Percentiles rank a stretch among this genome's conserved stretches.
Conservation (phyloP, 2,113 vertebrate genomes). For the Morphnarchus princeps region DNA sequence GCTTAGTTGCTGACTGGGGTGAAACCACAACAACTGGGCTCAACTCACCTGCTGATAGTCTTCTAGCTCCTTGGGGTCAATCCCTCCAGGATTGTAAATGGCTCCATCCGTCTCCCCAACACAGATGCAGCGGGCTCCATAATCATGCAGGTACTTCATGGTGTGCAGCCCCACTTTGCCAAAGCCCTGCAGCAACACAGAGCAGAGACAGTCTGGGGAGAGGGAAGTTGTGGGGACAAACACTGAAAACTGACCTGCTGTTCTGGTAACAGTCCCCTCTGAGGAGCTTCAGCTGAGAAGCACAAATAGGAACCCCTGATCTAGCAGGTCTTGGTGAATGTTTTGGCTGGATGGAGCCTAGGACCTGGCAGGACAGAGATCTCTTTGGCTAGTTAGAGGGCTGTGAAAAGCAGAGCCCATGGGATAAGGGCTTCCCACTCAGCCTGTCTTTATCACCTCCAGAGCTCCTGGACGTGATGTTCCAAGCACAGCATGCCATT, state of each 20-base stretch:
- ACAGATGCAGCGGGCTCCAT: background rate
- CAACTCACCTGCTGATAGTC: background rate
- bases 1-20: no score
- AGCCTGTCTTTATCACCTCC: background rate
- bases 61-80: background rate
- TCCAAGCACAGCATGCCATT: background rate
- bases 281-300: background rate
- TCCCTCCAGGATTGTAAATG: background rate
- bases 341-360: background rate
- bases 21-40: background rate
- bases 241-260: background rate
- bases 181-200: background rate
- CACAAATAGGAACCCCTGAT: background rate
- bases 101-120: background rate
- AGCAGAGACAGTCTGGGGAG: background rate
- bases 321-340: background rate
- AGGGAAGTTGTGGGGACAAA: background rate
- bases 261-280: background rate
- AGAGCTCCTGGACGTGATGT: background rate
- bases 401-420: background rate
- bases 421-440: background rate
- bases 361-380: background rate
- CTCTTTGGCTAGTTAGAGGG: background rate
- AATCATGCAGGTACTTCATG: background rate
- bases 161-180: background rate